These are phyloP conservation scores for Acronicta leporina DNA, from an alignment of 2,888 invertebrate species.

Conservation along the genomic window DNA sequence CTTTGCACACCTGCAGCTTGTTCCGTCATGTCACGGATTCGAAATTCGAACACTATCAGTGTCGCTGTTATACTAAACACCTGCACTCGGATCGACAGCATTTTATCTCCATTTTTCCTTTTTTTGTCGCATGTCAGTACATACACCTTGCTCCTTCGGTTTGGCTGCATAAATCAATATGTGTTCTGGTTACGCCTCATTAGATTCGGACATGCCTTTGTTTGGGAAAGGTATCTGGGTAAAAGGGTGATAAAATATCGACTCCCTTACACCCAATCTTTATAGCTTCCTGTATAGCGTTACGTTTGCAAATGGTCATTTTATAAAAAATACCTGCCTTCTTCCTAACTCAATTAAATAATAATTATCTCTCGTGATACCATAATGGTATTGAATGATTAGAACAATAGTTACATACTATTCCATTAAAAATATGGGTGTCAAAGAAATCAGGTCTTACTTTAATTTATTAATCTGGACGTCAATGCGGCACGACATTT, in stretches of 20 bases:
- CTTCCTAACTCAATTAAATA: no score
- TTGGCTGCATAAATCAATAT: slow-evolving; percentile 60
- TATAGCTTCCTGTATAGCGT: no score
- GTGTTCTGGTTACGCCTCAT: slow-evolving; percentile 64
- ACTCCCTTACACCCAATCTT: neutral
- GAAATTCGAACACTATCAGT: slow-evolving; percentile 65
- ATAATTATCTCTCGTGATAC: no score
- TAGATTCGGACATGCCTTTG: slow-evolving; percentile 47
- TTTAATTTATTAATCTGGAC: no score
- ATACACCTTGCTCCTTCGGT: slow-evolving; percentile 72
- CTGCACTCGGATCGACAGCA: slow-evolving; percentile 70
- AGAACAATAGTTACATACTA: no score
- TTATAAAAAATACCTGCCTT: no score
- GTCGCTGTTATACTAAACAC: slow-evolving; percentile 67
- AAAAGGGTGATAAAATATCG: slow-evolving; percentile 28
- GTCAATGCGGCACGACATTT: no score
- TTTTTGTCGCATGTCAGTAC: slow-evolving; percentile 62
- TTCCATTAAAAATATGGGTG: no score
- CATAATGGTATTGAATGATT: no score
- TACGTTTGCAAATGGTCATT: no score
- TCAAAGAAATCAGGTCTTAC: no score
- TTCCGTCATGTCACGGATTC: slow-evolving; percentile 43
- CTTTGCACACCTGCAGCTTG: slow-evolving; percentile 41
- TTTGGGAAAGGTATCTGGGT: slow-evolving; percentile 23
- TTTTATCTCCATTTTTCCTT: slow-evolving; percentile 80